Base-by-base conservation (phyloP, 2,888 invertebrate species). In the Epiblema foenella region DNA sequence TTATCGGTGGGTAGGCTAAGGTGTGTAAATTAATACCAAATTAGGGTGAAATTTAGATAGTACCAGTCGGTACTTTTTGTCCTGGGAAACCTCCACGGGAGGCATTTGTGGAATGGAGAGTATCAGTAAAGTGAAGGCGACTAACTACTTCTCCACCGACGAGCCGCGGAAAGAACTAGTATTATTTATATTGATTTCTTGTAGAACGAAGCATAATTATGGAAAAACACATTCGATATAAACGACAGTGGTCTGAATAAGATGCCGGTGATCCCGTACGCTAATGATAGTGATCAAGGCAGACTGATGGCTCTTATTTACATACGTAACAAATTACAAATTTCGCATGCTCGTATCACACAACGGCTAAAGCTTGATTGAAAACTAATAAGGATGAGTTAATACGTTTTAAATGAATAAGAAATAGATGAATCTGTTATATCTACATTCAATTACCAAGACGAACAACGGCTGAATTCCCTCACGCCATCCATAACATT, bases 201-300 rank as follows among this genome's bases (percentile, higher is more conserved):
- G 8, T n/a, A 46, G 46, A 46, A n/a, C 15, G n/a, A 46, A 46
- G 46, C n/a, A 46, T 33, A 24, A 62, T 62, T 62, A 12, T 12
- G 20, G 17, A 17, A 29, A 42, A 49, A 29, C 52, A 54, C n/a
- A 2, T 33, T 11, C 18, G 37, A 12, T 8, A 24, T 56, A 42
- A 65, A n/a, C 20, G 5, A 49, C 62, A 29, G 37, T 52, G 33
- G 37, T 24, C 39, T 54, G 24, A 60, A 15, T 64, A 37, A 5
- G 18, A 57, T 46, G n/a, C 42, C 46, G 17, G 15, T 66, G 18
- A 58, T 57, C 17, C 18, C 52, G n/a, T 54, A 39, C 56, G 20
- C n/a, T 54, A 63, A 64, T 64, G 57, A 66, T n/a, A 60, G 59
- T 52, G 29, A 60, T 54, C 52, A 60, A 68, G 46, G 57, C 15